Evolutionary conservation across 2,113 vertebrate species (phyloP).

Genomic region (Ciconia stormi): DNA sequence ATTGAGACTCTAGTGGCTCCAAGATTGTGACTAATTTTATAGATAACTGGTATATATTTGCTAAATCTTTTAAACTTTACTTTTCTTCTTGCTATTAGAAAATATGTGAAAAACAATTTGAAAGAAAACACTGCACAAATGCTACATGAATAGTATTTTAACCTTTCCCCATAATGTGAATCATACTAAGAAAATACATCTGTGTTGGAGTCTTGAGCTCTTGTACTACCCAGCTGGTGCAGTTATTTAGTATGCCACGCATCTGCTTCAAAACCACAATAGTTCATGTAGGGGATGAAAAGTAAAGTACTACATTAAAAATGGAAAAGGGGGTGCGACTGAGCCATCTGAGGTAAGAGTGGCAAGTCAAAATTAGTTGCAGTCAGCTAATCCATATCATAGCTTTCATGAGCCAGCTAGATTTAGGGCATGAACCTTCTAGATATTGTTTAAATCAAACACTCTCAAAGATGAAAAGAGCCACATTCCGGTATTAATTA

Average conservation of each 20-base stretch:
- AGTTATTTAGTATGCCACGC: neutral
- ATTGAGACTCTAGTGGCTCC: neutral
- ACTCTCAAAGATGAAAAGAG: neutral
- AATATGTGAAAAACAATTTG: neutral
- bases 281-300: neutral
- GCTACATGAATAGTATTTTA: neutral
- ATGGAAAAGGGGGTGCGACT: neutral
- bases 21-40: neutral
- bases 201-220: neutral
- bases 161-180: neutral
- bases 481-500: neutral
- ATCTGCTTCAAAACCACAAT: neutral
- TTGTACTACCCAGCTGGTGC: neutral
- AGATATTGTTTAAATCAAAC: neutral
- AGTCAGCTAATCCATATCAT: neutral
- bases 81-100: neutral
- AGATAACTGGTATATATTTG: neutral
- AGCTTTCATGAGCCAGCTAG: neutral
- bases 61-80: neutral
- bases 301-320: neutral
- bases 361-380: neutral
- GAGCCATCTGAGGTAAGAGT: constrained; percentile 16
- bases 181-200: neutral
- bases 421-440: neutral
- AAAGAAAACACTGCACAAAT: neutral